phyloP scores from a whole-genome alignment of 64 coral and sea anemone genomes.

The Montipora efflorescens region DNA sequence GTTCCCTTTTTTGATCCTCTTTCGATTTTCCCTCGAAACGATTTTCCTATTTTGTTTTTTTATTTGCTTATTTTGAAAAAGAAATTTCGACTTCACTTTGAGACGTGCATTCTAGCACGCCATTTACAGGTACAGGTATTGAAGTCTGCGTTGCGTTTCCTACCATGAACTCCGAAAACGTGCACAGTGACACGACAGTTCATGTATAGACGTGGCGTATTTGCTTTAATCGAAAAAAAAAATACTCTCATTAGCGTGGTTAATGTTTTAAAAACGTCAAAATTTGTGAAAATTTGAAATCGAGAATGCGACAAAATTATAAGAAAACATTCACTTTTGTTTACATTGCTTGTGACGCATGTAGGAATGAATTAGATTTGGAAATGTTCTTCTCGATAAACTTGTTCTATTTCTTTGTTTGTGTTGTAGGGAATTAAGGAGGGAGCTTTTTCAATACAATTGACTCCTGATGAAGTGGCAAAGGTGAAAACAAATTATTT shows the following conservation, averaged over 20 bases:
- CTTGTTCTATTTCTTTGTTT: not conserved
- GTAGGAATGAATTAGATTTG: too few relatives aligned
- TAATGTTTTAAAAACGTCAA: not conserved
- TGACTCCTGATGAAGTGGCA: not conserved
- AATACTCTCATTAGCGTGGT: not conserved
- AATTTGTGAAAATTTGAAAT: not conserved
- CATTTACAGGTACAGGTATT: not conserved
- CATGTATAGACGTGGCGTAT: not conserved
- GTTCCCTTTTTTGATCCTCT: too few relatives aligned
- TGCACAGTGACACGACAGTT: not conserved
- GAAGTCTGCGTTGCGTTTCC: too few relatives aligned
- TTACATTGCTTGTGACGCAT: not conserved
- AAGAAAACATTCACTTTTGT: not conserved
- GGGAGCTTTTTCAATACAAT: not conserved
- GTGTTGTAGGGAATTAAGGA: not conserved
- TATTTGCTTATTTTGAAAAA: not conserved
- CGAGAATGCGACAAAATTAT: not conserved
- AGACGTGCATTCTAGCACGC: not conserved
- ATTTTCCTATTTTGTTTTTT: too few relatives aligned
- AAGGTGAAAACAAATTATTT: not conserved
- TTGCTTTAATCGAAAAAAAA: not conserved
- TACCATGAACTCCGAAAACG: not conserved
- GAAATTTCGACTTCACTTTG: not conserved
- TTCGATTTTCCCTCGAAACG: too few relatives aligned
- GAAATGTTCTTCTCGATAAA: too few relatives aligned